Evolutionary conservation across 2,888 invertebrate genomes (phyloP), one percentile per base, ranked within the genome.

Genomic region (Drosophila hawaiiensis): DNA sequence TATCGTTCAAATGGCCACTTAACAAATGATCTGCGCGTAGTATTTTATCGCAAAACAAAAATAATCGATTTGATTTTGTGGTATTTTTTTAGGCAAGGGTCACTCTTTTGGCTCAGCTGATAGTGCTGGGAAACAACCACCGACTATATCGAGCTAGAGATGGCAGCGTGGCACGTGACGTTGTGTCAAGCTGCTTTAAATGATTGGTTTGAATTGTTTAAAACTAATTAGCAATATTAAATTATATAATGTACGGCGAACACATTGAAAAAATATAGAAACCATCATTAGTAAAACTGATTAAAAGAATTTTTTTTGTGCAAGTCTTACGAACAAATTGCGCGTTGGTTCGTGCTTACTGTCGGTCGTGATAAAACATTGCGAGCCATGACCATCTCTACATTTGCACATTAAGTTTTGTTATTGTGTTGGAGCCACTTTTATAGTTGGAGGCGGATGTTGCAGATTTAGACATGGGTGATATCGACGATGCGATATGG

Each of bases 401-500:
- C 29, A 61, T 80, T 80, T 64, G 80, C 71, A 68, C 58, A 53
- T n/a, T 37, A 31, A 35, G 52, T 65, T 55, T 79, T 73, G 67
- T 76, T 76, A 68, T 65, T 53, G 60, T 65, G 52, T 19, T 54
- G 37, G 4, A 29, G 10, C 54, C 43, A 58, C 61, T 49, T 74
- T 63, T 50, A 33, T 64, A 81, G 73, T 78, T 77, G 66, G 49
- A 54, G 68, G 59, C 62, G 60, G 54, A 52, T 64, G 77, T 62
- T 52, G 43, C 22, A 49, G 78, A 43, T 61, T 66, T 64, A 60
- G 68, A 64, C 62, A 85, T 90, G 85, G 67, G 62, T 64, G 82
- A 88, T 66, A 76, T 71, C 67, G 81, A 78, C 55, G 96, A 96
- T 92, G 93, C 94, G 91, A 94, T 97, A 88, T 95, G 95, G 91